Evolutionary conservation across 2,888 invertebrate genomes (phyloP), one percentile per base, ranked within the genome.

Genomic region (Ophion ventricosus): DNA sequence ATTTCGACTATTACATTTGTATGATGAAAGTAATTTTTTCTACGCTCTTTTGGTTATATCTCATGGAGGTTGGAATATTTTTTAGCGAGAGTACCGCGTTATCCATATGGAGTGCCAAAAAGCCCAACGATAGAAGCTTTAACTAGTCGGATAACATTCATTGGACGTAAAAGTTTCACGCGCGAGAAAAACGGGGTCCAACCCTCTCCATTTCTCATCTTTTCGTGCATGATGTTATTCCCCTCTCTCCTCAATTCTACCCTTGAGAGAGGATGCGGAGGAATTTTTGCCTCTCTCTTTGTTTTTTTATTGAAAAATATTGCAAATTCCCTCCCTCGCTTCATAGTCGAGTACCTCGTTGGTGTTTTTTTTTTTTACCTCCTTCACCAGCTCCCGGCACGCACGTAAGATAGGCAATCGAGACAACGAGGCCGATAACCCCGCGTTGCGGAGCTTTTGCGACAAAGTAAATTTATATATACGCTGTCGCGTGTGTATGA

Each of bases 271-370:
- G 61, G n/a, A 63, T 7, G 43, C 40, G 23, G 25, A 2, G 25
- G 3, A 75, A 61, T 64, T 75, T 23, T 69, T 57, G 81, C 76
- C 43, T 54, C 57, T 80, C n/a, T n/a, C n/a, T n/a, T n/a, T n/a
- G n/a, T n/a, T n/a, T 84, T 86, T 85, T 82, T 87, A 88, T 90
- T 90, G 89, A 88, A 89, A 89, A 89, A 90, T 90, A 90, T 90
- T 88, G 89, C 90, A 90, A 90, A 90, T 89, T 90, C 89, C 88
- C 87, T 89, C 87, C 87, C 87, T 87, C 87, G 74, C 70, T 87
- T 57, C 84, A 1, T 23, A n/a, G 11, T 5, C 54, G 63, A 56
- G 25, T 7, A 40, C 54, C 25, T 29, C 63, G 26, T 35, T 40
- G 25, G n/a, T 11, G 14, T 57, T 25, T 69, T 74, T 67, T 56